Conservation (phyloP, 1,140 invertebrate species). For the Cherax quadricarinatus region DNA sequence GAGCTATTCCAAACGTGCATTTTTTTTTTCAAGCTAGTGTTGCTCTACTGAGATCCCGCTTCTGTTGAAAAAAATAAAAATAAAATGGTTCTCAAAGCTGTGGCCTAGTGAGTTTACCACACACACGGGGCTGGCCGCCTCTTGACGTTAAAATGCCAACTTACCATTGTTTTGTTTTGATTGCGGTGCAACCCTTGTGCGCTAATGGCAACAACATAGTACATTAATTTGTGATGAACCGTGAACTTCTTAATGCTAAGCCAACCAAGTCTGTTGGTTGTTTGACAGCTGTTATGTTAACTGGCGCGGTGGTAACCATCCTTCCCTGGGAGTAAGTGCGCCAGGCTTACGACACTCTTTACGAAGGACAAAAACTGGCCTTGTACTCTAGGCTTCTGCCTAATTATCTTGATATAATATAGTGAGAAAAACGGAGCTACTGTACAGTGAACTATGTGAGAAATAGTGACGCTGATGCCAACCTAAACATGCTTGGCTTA, state of each 20-base stretch:
- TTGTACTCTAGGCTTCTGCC: not conserved
- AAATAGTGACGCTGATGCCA: conserved; percentile 4
- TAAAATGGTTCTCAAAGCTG: conserved; percentile 20
- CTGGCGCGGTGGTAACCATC: conserved; percentile 3
- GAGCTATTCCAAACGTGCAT: conserved; percentile 27
- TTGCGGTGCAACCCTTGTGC: conserved; percentile 14
- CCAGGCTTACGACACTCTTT: not conserved
- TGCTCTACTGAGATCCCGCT: not conserved
- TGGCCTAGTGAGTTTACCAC: not conserved
- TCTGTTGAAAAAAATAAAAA: not conserved
- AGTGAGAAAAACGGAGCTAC: not conserved
- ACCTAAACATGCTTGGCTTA: not conserved
- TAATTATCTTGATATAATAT: not conserved
- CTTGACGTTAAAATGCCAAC: conserved; percentile 5
- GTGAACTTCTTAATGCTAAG: not conserved
- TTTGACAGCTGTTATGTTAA: not conserved
- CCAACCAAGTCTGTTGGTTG: not conserved
- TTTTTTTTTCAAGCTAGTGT: not conserved
- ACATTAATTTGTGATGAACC: conserved; percentile 44
- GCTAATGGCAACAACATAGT: conserved; percentile 19
- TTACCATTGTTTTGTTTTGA: not conserved
- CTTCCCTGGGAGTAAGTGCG: not conserved
- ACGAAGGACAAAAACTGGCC: not conserved
- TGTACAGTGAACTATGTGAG: not conserved
- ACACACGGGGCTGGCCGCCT: not conserved